Conservation (phyloP, 2,113 vertebrate genomes). For the Plotosus lineatus region DNA sequence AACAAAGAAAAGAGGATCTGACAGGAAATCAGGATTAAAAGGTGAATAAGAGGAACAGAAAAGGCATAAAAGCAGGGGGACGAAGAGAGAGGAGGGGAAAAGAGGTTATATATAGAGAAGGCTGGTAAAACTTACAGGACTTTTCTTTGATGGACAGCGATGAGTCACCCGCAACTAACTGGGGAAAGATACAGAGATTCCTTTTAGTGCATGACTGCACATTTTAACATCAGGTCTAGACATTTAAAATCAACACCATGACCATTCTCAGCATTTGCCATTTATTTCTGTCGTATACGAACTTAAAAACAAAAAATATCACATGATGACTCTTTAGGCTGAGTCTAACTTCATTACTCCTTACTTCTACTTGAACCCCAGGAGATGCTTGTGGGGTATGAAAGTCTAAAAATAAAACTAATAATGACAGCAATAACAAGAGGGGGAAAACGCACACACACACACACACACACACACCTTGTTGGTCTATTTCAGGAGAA, state of each 20-base stretch:
- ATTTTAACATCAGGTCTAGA: background rate
- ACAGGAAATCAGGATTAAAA: slow-evolving; percentile 2
- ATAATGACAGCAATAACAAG: slow-evolving; percentile 56
- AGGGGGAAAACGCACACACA: background rate
- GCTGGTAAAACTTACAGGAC: slow-evolving; percentile 58
- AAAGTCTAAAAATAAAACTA: slow-evolving; percentile 35
- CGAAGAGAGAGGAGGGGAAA: too few species aligned
- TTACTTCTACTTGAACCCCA: slow-evolving; percentile 1
- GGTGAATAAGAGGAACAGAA: background rate
- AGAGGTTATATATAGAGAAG: background rate
- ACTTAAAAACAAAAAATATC: background rate
- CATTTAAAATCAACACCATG: background rate
- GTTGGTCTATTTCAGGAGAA: slow-evolving; percentile 69
- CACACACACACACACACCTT: background rate
- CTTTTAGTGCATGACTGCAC: background rate
- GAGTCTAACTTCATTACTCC: background rate
- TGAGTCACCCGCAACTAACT: slow-evolving; percentile 46
- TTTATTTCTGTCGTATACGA: background rate
- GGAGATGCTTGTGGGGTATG: background rate
- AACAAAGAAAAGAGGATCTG: slow-evolving; percentile 9
- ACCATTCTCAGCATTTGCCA: background rate
- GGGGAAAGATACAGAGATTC: slow-evolving; percentile 30
- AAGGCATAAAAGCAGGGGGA: background rate
- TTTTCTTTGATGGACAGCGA: slow-evolving; percentile 36
- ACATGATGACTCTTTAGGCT: background rate